phyloP scores from a whole-genome alignment of 2,888 invertebrate species.

The Phania funesta region DNA sequence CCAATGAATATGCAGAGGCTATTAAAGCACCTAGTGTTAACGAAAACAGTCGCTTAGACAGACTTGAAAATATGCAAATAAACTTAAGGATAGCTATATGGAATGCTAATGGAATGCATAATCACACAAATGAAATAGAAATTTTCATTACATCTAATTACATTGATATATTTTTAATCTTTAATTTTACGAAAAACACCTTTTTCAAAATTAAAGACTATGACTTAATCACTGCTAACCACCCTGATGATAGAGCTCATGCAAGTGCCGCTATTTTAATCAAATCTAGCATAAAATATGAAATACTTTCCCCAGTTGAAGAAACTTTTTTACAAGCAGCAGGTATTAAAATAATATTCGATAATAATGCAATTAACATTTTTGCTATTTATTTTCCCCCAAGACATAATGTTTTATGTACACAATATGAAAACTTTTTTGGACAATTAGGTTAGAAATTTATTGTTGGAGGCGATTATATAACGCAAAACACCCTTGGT shows the following conservation, averaged over 20 bases:
- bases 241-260: slow-evolving; percentile 56
- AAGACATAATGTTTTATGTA: slow-evolving; percentile 29
- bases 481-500: slow-evolving; percentile 59
- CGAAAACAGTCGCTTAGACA: background rate
- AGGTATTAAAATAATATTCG: slow-evolving; percentile 33
- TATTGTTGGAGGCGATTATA: slow-evolving; percentile 61
- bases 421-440: slow-evolving; percentile 39
- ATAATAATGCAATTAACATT: background rate
- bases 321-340: slow-evolving; percentile 29
- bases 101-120: slow-evolving; percentile 30
- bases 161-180: slow-evolving; percentile 39
- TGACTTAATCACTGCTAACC: slow-evolving; percentile 33
- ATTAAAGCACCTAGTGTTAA: background rate
- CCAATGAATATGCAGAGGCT: background rate
- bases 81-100: slow-evolving; percentile 2
- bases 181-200: slow-evolving; percentile 40
- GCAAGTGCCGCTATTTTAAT: slow-evolving; percentile 58
- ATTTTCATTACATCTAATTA: slow-evolving; percentile 12
- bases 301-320: background rate
- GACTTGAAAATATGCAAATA: background rate
- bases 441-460: slow-evolving; percentile 30
- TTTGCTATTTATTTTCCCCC: slow-evolving; percentile 47
- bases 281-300: slow-evolving; percentile 42
- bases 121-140: slow-evolving; percentile 42
- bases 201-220: slow-evolving; percentile 54